Evolutionary conservation across 2,113 vertebrate species (phyloP).

Genomic region (Cololabis saira): DNA sequence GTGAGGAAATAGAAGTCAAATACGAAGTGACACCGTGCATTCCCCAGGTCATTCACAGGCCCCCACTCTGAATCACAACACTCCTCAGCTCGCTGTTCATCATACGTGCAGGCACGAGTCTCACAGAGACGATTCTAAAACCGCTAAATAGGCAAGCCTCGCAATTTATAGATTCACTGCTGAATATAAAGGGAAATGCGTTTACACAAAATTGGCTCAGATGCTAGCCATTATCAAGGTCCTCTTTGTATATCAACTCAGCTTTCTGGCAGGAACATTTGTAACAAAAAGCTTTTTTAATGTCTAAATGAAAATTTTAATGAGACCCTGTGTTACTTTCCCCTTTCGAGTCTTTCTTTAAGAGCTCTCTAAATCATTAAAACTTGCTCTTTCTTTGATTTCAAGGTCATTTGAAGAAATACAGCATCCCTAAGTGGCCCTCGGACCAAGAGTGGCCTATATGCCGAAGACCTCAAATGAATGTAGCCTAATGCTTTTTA

Average conservation of each 20-base stretch:
- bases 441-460: slow-evolving; percentile 78
- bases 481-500: slow-evolving; percentile 81
- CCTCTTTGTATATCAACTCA: slow-evolving; percentile 67
- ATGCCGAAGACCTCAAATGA: slow-evolving; percentile 78
- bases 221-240: slow-evolving; percentile 43
- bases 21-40: slow-evolving; percentile 70
- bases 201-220: slow-evolving; percentile 67
- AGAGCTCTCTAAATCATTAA: slow-evolving; percentile 80
- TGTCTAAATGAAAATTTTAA: slow-evolving; percentile 81
- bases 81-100: slow-evolving; percentile 54
- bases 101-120: slow-evolving; percentile 33
- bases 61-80: slow-evolving; percentile 58
- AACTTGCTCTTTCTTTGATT: slow-evolving; percentile 80
- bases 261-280: slow-evolving; percentile 73
- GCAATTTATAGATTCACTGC: slow-evolving; percentile 61
- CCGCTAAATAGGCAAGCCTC: slow-evolving; percentile 61
- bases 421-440: slow-evolving; percentile 78
- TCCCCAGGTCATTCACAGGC: slow-evolving; percentile 67
- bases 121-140: slow-evolving; percentile 51
- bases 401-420: slow-evolving; percentile 81
- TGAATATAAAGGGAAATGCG: slow-evolving; percentile 53
- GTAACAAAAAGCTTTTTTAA: slow-evolving; percentile 80
- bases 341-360: slow-evolving; percentile 71
- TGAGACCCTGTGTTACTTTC: slow-evolving; percentile 73
- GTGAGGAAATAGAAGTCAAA: slow-evolving; percentile 73